These are phyloP conservation scores for Conomelus anceps DNA, from an alignment of 2,888 invertebrate genomes.

Conservation along the genomic window DNA sequence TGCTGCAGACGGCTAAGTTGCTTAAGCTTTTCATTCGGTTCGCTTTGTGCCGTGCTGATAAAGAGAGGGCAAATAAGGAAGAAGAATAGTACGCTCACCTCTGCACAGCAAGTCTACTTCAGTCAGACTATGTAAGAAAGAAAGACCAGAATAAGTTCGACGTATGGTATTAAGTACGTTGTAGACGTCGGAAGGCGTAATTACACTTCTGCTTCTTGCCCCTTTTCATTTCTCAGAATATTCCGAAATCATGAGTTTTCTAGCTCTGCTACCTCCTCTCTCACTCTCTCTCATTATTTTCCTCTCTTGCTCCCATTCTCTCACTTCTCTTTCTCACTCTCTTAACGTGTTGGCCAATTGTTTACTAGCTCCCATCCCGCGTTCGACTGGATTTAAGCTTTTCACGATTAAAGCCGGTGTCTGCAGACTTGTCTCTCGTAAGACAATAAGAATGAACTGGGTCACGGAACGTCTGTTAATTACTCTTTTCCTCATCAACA, in stretches of 20 bases:
- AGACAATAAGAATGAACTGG: background rate
- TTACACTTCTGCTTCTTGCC: background rate
- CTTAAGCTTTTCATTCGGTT: background rate
- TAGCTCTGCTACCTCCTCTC: background rate
- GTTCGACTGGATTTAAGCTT: background rate
- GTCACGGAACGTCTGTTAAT: background rate
- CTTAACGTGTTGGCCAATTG: background rate
- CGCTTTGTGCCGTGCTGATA: background rate
- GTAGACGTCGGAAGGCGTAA: background rate
- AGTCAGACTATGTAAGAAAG: background rate
- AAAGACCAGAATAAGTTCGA: background rate
- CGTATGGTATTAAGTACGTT: background rate
- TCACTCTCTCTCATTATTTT: background rate
- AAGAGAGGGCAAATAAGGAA: background rate
- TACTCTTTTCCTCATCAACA: background rate
- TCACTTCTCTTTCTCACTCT: conserved; percentile 4
- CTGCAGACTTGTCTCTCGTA: background rate
- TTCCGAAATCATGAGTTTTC: background rate
- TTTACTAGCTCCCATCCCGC: background rate
- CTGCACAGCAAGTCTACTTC: background rate
- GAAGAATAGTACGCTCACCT: background rate
- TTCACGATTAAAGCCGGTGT: background rate
- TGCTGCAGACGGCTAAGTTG: background rate
- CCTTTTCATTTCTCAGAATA: background rate
- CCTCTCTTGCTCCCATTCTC: background rate